A percentile compares a stretch with the other conserved stretches of the same genome.
Evolutionary conservation across 92 coral and sea anemone genomes (phyloP).

Genomic region (Umimayanthus kanabou): DNA sequence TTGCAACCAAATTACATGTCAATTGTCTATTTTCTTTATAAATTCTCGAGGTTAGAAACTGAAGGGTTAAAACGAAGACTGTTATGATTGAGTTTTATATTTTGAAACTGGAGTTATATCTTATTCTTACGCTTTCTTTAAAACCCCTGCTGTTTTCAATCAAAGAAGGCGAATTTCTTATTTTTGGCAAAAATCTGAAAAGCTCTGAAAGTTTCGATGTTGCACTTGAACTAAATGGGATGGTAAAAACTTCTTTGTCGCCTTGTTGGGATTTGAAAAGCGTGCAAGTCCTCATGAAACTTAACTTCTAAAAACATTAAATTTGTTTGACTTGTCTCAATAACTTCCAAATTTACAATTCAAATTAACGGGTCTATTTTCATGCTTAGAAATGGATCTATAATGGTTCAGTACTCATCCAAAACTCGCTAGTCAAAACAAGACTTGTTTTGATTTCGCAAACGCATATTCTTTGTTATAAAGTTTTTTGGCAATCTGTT

Average conservation of each 20-base stretch:
- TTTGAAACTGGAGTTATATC: conserved; percentile 7
- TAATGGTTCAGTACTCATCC: background rate
- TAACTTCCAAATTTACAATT: conserved; percentile 37
- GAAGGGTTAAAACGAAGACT: background rate
- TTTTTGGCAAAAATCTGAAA: background rate
- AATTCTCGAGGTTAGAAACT: no score
- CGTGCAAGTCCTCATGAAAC: background rate
- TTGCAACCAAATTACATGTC: background rate
- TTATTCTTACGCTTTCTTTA: background rate
- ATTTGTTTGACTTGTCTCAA: conserved; percentile 1
- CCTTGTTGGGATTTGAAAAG: background rate
- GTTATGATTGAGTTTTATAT: background rate
- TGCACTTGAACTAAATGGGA: background rate
- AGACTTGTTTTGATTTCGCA: background rate
- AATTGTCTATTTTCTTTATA: no score
- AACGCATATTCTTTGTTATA: background rate
- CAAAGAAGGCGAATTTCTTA: background rate
- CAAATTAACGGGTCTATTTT: conserved; percentile 15
- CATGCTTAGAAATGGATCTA: background rate
- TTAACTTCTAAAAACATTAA: background rate
- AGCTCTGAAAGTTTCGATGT: background rate
- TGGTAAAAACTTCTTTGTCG: no score
- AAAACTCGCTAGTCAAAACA: background rate
- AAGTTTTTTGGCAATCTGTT: background rate
- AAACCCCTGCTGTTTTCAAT: background rate